Evolutionary conservation across 2,797 vertebrate species (phyloP).

Genomic region (Cyclopterus lumpus): DNA sequence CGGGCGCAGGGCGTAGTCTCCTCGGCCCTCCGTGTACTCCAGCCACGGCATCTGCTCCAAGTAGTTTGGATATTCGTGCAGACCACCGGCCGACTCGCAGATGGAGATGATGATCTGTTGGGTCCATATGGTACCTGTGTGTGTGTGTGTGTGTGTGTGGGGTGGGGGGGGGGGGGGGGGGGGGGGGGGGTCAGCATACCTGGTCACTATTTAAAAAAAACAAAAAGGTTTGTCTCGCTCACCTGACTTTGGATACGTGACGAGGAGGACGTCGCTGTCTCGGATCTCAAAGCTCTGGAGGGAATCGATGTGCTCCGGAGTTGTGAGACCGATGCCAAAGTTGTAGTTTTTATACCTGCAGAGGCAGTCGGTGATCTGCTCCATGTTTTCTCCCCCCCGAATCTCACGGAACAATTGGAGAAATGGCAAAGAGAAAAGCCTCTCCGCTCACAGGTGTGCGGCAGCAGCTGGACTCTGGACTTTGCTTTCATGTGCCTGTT

Average conservation of each 20-base stretch:
- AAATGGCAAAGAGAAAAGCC: background rate
- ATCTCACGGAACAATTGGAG: background rate
- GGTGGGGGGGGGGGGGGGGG: too few relatives aligned
- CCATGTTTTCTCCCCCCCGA: conserved; percentile 64
- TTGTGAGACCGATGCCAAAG: conserved; percentile 31
- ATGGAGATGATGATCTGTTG: conserved; percentile 76
- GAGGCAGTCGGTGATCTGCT: conserved; percentile 50
- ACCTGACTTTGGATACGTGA: conserved; percentile 81
- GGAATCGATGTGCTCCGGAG: conserved; percentile 72
- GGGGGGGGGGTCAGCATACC: background rate
- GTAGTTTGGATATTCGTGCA: conserved; percentile 51
- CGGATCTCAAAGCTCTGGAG: conserved; percentile 73
- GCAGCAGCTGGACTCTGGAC: background rate
- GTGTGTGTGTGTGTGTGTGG: too few relatives aligned
- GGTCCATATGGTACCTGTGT: conserved; percentile 78
- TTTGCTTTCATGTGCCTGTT: background rate
- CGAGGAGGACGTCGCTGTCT: conserved; percentile 72
- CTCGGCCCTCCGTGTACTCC: conserved; percentile 52
- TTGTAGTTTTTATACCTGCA: conserved; percentile 69
- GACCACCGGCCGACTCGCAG: conserved; percentile 33
- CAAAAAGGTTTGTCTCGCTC: conserved; percentile 10
- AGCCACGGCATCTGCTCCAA: conserved; percentile 74
- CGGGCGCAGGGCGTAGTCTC: too few relatives aligned
- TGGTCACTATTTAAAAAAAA: too few relatives aligned
- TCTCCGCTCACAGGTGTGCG: background rate